Evolutionary conservation across 2,888 invertebrate species (phyloP), one percentile per base, ranked within the genome.

Genomic region (Neoitamus cyanurus): DNA sequence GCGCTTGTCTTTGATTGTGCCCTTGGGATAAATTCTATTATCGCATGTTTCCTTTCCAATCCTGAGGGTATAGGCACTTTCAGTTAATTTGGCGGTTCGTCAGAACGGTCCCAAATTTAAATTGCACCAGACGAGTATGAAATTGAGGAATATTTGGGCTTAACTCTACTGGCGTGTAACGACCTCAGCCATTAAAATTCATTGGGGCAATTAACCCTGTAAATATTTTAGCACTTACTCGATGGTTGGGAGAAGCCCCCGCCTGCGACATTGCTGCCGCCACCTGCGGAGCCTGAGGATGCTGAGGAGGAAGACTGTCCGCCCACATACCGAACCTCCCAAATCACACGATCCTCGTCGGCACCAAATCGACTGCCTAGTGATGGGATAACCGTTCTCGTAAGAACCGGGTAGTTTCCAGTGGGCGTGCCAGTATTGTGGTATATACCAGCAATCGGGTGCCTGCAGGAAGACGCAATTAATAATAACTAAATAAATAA

Each of bases 321-420:
- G 13, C 75, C 75, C 20, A 72, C 42, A 83, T 85, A 58, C 25
- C 9, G 34, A 11, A 84, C 46, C 70, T 86, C 87, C 86, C 87
- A 88, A 5, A 88, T 83, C 3, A 88, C 87, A n/a, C 87, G 87
- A 87, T 88, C 88, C 3, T 87, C 87, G 1, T 85, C 86, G 0
- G 11, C 86, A 2, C 84, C 88, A 58, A 88, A 82, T 69, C 90
- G 86, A 48, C 28, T 83, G 86, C 88, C 90, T n/a, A 86, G 34
- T 9, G 73, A 58, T 20, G 48, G 48, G 15, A n/a, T 15, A n/a
- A n/a, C n/a, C 13, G 34, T 7, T n/a, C 30, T 20, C 15, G 25
- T 73, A 13, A 31, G 25, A 1, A 83, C 46, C n/a, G 78, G 28
- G 68, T 85, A 73, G 15, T 25, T 80, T 15, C 58, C 82, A 0